Conservation (phyloP, 2,113 vertebrate genomes). For the Fregetta grallaria region DNA sequence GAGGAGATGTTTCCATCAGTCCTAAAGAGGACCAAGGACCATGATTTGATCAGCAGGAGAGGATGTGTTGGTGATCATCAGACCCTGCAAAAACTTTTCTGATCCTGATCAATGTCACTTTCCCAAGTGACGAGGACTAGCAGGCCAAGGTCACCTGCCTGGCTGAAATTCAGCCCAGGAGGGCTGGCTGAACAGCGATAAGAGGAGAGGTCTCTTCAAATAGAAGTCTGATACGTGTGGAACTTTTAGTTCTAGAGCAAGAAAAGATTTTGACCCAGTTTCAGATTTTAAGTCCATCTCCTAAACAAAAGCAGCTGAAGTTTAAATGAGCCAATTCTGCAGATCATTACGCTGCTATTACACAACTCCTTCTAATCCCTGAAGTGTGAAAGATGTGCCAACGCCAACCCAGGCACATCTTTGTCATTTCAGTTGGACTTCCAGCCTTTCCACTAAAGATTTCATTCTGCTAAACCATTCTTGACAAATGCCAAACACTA, state of each 20-base stretch:
- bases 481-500: conserved; percentile 35
- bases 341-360: conserved; percentile 60
- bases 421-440: conserved; percentile 56
- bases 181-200: background rate
- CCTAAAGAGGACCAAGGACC: background rate
- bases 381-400: conserved; percentile 59
- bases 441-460: conserved; percentile 31
- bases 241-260: conserved; percentile 28
- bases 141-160: background rate
- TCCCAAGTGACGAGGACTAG: background rate
- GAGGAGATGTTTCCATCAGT: background rate
- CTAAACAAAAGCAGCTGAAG: conserved; percentile 69
- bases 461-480: conserved; percentile 32
- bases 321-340: conserved; percentile 59
- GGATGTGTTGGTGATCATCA: background rate
- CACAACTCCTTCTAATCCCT: conserved; percentile 64
- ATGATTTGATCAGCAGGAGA: background rate
- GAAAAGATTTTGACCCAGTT: conserved; percentile 56
- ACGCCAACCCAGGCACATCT: conserved; percentile 48
- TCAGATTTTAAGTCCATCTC: conserved; percentile 41
- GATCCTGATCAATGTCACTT: background rate
- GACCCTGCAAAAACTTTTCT: background rate
- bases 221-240: background rate
- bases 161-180: background rate
- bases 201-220: background rate